Evolutionary conservation across 53 echinoderm and acorn worm genomes (phyloP).

Genomic region (Holothuria scabra): DNA sequence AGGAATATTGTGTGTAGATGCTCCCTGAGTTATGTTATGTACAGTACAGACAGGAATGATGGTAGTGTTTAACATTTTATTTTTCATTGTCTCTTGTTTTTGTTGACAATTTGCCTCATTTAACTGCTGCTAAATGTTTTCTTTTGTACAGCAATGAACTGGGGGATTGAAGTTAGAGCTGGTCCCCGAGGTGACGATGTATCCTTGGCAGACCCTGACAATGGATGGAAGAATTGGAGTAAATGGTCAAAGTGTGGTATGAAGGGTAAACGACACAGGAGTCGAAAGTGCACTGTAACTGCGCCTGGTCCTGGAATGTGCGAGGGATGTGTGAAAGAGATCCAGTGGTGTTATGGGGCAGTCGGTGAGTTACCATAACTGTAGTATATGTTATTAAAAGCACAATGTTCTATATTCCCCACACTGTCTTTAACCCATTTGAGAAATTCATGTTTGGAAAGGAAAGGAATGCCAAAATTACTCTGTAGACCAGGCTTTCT

Average conservation of each 20-base stretch:
- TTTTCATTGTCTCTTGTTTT: neutral
- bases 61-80: neutral
- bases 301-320: conserved; percentile 65
- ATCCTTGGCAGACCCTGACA: conserved; percentile 5
- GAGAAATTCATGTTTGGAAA: too few relatives aligned
- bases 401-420: too few relatives aligned
- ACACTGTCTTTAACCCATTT: too few relatives aligned
- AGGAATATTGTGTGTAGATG: too few relatives aligned
- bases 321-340: conserved; percentile 84
- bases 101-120: neutral
- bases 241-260: conserved; percentile 59
- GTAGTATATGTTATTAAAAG: neutral
- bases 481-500: too few relatives aligned
- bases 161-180: conserved; percentile 30
- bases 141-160: conserved; percentile 19
- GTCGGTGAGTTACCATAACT: conserved; percentile 48
- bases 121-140: too few relatives aligned
- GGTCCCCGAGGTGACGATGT: conserved; percentile 23
- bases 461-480: too few relatives aligned
- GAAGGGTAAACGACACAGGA: conserved; percentile 76
- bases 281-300: conserved; percentile 73
- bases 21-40: too few relatives aligned
- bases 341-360: conserved; percentile 61
- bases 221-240: conserved; percentile 38
- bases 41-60: neutral